Evolutionary conservation across 2,797 vertebrate genomes (phyloP), one percentile per base, ranked within the genome.

Genomic region (Capromys pilorides): DNA sequence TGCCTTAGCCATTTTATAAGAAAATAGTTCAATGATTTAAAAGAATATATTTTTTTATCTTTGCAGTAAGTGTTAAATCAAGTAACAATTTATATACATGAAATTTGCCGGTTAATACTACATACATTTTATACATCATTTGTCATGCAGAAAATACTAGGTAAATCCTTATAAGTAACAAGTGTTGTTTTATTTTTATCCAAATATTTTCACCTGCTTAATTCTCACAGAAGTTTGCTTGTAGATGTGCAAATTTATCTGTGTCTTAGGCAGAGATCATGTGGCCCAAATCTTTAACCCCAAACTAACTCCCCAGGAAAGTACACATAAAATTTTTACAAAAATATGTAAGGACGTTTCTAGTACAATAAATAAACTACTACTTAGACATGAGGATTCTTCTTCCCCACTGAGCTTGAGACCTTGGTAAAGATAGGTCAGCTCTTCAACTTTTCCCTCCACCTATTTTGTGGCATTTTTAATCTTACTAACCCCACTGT

Each of bases 1-100:
- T 64, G 14, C n/a, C 59, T 49, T 59, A 80, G 31, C 64, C 64
- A 49, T 61, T 59, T 24, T n/a, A 67, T 86, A 81, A 87, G 49
- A 54, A 28, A 93, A 41, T 14, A 91, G 49, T 57, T 81, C 73
- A 77, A 54, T 73, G 39, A 88, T 91, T 93, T 93, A 77, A 64
- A 90, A 96, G 71, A 93, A 80, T 92, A 54, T 39, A 82, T 62
- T 94, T 94, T 86, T 95, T 62, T 36, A 54, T 51, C 66, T 92
- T 94, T 96, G 51, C 71, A 95, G 87, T 59, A 90, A 71, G 8
- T 84, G 86, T 87, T 90, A 96, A 93, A 62, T 94, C 41, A 93
- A 86, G 33, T 73, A 95, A 26, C 87, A 86, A 69, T 90, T 61
- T 77, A 64, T 78, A 24, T 77, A 79, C 26, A 75, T 80, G 78